Evolutionary conservation across 1,140 invertebrate genomes (phyloP).

Genomic region (Wiebesia pumilae): DNA sequence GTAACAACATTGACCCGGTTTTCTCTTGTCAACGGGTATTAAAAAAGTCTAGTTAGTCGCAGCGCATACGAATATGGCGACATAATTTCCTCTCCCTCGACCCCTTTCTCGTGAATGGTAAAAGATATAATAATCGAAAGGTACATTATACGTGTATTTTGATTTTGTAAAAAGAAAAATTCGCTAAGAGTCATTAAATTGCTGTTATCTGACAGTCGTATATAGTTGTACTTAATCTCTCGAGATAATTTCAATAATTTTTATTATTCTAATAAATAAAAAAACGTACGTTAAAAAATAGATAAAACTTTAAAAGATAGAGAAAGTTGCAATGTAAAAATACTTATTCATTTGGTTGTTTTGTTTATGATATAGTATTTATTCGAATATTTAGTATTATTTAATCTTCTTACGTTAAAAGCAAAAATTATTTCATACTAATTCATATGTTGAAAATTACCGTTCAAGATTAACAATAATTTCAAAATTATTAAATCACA

Average conservation of each 20-base stretch:
- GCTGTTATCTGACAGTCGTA: not conserved
- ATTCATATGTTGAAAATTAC: too few relatives aligned
- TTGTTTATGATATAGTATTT: not conserved
- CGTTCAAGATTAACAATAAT: too few relatives aligned
- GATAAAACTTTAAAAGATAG: not conserved
- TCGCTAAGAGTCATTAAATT: slow-evolving; percentile 4
- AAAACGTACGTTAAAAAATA: not conserved
- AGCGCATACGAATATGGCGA: slow-evolving; percentile 6
- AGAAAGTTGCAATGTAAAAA: not conserved
- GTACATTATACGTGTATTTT: not conserved
- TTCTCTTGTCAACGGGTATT: slow-evolving; percentile 8
- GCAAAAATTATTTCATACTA: too few relatives aligned
- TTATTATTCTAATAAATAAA: not conserved
- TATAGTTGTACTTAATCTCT: not conserved
- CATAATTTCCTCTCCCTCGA: slow-evolving; percentile 22
- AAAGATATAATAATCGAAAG: slow-evolving; percentile 9
- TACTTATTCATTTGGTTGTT: not conserved
- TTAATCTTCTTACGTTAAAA: not conserved
- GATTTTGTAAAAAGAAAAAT: not conserved
- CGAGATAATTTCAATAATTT: slow-evolving; percentile 7
- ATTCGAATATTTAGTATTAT: not conserved
- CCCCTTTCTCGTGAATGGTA: slow-evolving; percentile 23
- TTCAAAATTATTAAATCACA: too few relatives aligned
- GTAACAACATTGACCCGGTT: slow-evolving; percentile 36
- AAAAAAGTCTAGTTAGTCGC: slow-evolving; percentile 17